phyloP scores from a whole-genome alignment of 2,797 vertebrate genomes.

The Yasuhikotakia modesta region DNA sequence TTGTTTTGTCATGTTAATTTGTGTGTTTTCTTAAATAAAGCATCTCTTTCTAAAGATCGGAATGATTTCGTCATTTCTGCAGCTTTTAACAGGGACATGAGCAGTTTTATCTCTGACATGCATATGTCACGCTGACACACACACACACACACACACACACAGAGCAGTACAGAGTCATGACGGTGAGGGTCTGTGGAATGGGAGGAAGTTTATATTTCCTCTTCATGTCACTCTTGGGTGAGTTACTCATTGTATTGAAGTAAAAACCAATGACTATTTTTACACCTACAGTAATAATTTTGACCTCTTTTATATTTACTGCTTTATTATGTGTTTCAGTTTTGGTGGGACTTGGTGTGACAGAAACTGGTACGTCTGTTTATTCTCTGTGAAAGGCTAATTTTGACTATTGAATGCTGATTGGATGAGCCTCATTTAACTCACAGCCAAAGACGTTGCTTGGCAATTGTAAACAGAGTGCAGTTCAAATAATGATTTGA shows the following conservation, averaged over 20 bases:
- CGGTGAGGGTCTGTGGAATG: conserved; percentile 61
- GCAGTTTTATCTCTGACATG: background rate
- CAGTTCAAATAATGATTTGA: no score
- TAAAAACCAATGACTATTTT: background rate
- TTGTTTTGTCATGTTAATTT: background rate
- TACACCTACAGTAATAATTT: background rate
- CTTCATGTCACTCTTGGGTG: conserved; percentile 69
- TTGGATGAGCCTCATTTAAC: background rate
- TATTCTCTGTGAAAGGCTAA: background rate
- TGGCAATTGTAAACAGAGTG: no score
- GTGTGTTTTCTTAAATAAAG: background rate
- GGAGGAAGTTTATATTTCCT: conserved; percentile 43
- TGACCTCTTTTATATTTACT: background rate
- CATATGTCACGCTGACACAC: background rate
- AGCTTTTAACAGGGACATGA: background rate
- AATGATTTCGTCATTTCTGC: background rate
- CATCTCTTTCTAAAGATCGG: background rate
- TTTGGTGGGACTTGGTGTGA: conserved; percentile 58
- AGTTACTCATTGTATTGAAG: conserved; percentile 56
- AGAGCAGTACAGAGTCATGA: conserved; percentile 19
- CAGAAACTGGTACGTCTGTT: conserved; percentile 36
- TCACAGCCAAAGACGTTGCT: background rate
- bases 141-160: conserved; percentile 34
- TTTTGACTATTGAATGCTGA: conserved; percentile 5
- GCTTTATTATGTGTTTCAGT: conserved; percentile 62